Evolutionary conservation across 37 sponge, comb jelly and placozoan genomes (phyloP), one percentile per base, ranked within the genome.

Genomic region (Crambe crambe): DNA sequence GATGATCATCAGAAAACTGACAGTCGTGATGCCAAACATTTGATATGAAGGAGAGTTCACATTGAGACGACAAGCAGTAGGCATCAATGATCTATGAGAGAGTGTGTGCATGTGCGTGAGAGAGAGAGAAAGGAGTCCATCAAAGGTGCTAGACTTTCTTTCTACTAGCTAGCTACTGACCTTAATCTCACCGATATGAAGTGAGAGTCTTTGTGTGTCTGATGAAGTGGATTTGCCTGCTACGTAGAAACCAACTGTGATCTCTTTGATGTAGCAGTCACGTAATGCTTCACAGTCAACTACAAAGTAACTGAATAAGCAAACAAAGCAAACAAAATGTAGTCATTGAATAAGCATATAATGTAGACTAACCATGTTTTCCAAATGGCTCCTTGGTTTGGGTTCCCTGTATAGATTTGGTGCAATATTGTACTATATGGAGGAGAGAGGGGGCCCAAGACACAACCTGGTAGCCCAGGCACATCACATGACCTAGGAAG

Each of bases 181-280:
- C 83, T 91, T 91, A 26, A 91, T 68, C 74, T 91, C 87, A 18
- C 91, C 91, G 22, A 91, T 6, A 22, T 15, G 61, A 4, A 91
- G 69, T 18, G 58, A 30, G 40, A 86, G 82, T 8, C 29, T 8
- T 20, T 35, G 51, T 9, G 23, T 61, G 15, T 26, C 12, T 41
- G 56, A 18, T 0, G 70, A 12, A 21, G 27, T n/a, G 0, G 64
- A 70, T 51, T 44, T 56, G 30, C 73, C 54, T 31, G 79, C 2
- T 22, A 70, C 22, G 38, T 73, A 71, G 29, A 73, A 82, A 20
- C 64, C 87, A 51, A 86, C 25, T 27, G 70, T 31, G 1, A 89
- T 32, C 37, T 80, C 81, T 20, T 69, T 61, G 26, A 80, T 69
- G 17, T 20, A 56, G 42, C 56, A 56, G 22, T 41, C 57, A 21